Conservation (phyloP, 2,888 invertebrate genomes). For the Eudemis profundana region DNA sequence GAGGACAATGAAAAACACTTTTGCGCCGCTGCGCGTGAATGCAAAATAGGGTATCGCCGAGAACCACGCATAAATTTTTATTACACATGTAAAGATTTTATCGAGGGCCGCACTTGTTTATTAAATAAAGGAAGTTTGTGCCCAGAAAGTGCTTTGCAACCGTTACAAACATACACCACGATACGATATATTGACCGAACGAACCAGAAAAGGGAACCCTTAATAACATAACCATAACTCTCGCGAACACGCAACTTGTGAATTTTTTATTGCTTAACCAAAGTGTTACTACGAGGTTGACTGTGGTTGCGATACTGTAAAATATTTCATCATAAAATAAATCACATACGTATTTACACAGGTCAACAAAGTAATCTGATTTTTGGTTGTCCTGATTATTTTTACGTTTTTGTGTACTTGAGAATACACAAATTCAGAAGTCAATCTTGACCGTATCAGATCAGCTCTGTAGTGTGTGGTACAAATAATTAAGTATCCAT, state of each 20-base stretch:
- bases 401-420: no score
- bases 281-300: conserved; percentile 9
- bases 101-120: conserved; percentile 60
- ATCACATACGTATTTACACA: no score
- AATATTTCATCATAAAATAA: not conserved
- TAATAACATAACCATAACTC: conserved; percentile 34
- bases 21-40: conserved; percentile 67
- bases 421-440: no score
- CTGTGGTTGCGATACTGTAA: not conserved
- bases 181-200: conserved; percentile 34
- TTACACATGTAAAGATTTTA: conserved; percentile 61
- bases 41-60: conserved; percentile 63
- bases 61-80: conserved; percentile 58
- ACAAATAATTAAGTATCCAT: no score
- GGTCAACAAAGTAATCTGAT: no score
- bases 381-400: no score
- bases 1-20: conserved; percentile 80
- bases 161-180: conserved; percentile 48
- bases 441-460: no score
- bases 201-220: conserved; percentile 26
- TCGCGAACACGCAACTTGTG: conserved; percentile 21
- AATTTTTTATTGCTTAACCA: conserved; percentile 32
- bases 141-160: conserved; percentile 49
- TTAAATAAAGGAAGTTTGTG: conserved; percentile 62
- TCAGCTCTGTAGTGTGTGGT: no score